Percentiles rank a stretch among this genome's conserved stretches.
These are phyloP conservation scores for Hylyphantes graminicola DNA, from an alignment of 1,140 invertebrate species.

Conservation along the genomic window DNA sequence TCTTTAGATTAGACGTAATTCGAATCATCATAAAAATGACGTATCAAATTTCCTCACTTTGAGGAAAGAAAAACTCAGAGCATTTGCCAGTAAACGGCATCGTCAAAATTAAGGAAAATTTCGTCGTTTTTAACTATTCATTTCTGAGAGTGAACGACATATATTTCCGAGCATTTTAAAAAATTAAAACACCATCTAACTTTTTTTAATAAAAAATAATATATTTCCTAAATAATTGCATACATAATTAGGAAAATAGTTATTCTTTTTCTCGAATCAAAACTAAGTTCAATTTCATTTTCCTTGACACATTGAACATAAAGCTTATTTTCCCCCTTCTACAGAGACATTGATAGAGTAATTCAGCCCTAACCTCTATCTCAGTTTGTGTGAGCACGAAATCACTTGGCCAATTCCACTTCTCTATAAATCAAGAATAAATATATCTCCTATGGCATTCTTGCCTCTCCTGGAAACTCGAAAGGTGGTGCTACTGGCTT, in stretches of 20 bases:
- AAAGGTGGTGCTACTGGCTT: conserved; percentile 32
- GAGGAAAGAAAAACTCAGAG: too few relatives aligned
- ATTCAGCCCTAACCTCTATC: conserved; percentile 19
- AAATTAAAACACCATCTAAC: not conserved
- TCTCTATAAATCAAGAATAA: conserved; percentile 44
- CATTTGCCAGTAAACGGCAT: too few relatives aligned
- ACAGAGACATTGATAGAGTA: conserved; percentile 21
- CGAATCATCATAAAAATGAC: too few relatives aligned
- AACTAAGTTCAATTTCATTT: too few relatives aligned
- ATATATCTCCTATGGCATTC: conserved; percentile 46
- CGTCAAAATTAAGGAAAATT: too few relatives aligned
- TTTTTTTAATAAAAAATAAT: not conserved
- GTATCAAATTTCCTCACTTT: too few relatives aligned
- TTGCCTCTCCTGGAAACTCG: conserved; percentile 24
- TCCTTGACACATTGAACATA: not conserved
- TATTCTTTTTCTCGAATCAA: too few relatives aligned
- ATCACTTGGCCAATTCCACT: conserved; percentile 44
- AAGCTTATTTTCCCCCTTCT: not conserved
- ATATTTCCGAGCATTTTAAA: not conserved
- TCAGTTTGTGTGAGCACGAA: conserved; percentile 19
- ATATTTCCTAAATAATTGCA: not conserved
- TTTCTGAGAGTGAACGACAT: too few relatives aligned
- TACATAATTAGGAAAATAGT: not conserved
- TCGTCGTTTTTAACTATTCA: too few relatives aligned
- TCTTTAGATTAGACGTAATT: too few relatives aligned